Base-by-base conservation (phyloP, 2,797 vertebrate genomes). In the Leucoraja ocellata region DNA sequence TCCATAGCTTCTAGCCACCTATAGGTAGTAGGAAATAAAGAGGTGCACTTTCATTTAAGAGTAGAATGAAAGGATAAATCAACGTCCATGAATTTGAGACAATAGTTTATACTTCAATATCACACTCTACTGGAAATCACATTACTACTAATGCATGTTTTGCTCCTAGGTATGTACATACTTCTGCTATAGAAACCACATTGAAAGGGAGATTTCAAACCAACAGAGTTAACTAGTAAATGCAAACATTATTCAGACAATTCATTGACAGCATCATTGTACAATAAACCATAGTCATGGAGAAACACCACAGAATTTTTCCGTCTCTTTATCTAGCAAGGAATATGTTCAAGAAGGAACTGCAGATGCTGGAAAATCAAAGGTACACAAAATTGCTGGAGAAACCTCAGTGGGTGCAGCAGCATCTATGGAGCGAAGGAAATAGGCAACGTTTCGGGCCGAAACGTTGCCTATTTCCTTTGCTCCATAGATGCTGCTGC, bases 1-100 rank as follows among this genome's bases (percentile, higher is more conserved):
- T 97, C 95, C 97, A 99, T 97, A 16, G 97, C 97, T 88, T 98
- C 97, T 91, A 99, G 95, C 98, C 98, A 98, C 94, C 98, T 99
- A 76, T 63, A 95, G 95, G 11, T 94, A 91, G 71, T 54, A 92
- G 73, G 9, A 54, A 76, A 92, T 7, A 92, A 46, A 92, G 28
- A 3, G 74, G 74, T 11, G 14, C 5, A 4, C 11, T 54, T 91
- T 76, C 68, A 92, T 32, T 76, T 92, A 54, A 76, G 1, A 91
- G 36, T 0, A 91, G 21, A 73, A 23, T 54, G 46, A 73, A 91
- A 39, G 10, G 39, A 74, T 91, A 6, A 74, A 74, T 46, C 68
- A 91, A 74, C 28, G 10, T 21, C 71, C 8, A 74, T 21, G 21
- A 14, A 74, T 54, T 91, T 74, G 5, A 73, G 73, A 32, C 39